Evolutionary conservation across 2,888 invertebrate species (phyloP), one percentile per base, ranked within the genome.

Genomic region (Lithophane leautieri): DNA sequence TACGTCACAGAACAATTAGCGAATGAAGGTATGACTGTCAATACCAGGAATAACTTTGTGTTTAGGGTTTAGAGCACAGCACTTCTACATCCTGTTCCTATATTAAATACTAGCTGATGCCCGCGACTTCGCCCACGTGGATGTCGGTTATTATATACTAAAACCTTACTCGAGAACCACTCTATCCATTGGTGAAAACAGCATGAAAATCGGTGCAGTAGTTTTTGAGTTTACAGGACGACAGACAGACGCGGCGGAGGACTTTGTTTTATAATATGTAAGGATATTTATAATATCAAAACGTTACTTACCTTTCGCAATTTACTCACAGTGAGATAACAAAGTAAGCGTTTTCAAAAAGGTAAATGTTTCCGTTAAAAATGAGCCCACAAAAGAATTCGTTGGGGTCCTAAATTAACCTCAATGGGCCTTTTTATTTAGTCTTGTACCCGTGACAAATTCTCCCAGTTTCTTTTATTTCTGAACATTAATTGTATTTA

Each of bases 391-490:
- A 74, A 78, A 76, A 73, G 85, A 82, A 77, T 73, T 79, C 52
- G 50, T 47, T 58, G 28, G 60, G 56, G 54, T 63, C 54, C 63
- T 78, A 76, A 86, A 84, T 83, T 77, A 78, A 80, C 80, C 83
- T 70, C 77, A 83, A 78, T 73, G 77, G 73, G 75, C 83, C 73
- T 83, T 85, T 83, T 77, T 73, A 80, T 77, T 79, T 76, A 63
- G 77, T 81, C 73, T 50, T 71, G 79, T 76, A 54, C 70, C 72
- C 70, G 70, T 80, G 85, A 85, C 78, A 78, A 82, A 85, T 74
- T 80, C 44, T 19, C 58, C 72, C 73, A 76, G 69, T 76, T 82
- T 85, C 80, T 79, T 84, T 84, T 77, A 76, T 84, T 85, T 71
- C 80, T 61, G 40, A 65, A 71, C 76, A 63, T 80, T 78, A 85